These are phyloP conservation scores for Phlogophora meticulosa DNA, from an alignment of 2,888 invertebrate genomes.

Conservation along the genomic window DNA sequence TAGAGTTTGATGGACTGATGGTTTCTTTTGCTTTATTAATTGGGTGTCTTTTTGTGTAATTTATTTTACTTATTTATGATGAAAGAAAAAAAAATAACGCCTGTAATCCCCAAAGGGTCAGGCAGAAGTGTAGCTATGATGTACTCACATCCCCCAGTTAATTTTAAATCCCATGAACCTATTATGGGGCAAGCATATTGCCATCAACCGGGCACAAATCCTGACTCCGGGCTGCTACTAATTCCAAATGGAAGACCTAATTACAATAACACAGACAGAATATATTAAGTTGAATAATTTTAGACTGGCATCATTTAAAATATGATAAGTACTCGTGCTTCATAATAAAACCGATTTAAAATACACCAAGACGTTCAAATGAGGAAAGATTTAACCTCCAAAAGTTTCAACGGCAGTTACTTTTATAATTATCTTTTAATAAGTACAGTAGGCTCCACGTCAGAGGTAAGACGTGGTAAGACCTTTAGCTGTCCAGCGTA, in stretches of 20 bases:
- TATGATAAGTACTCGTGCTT: constrained; percentile 15
- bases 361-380: constrained; percentile 16
- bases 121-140: too few species aligned
- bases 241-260: not conserved
- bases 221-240: too few species aligned
- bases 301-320: not conserved
- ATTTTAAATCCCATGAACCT: too few species aligned
- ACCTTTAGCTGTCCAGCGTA: too few species aligned
- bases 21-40: constrained; percentile 12
- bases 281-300: not conserved
- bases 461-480: too few species aligned
- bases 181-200: too few species aligned
- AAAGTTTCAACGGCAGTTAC: constrained; percentile 24
- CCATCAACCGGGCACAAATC: too few species aligned
- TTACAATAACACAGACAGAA: not conserved
- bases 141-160: too few species aligned
- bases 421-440: constrained; percentile 40
- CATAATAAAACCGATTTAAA: constrained; percentile 20
- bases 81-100: not conserved
- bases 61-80: not conserved
- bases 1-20: constrained; percentile 16
- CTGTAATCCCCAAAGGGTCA: too few species aligned
- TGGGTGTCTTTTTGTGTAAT: not conserved
- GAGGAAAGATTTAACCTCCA: constrained; percentile 32
- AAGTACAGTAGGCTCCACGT: too few species aligned